Evolutionary conservation across 2,113 vertebrate species (phyloP).

Genomic region (Chloropsis cyanopogon): DNA sequence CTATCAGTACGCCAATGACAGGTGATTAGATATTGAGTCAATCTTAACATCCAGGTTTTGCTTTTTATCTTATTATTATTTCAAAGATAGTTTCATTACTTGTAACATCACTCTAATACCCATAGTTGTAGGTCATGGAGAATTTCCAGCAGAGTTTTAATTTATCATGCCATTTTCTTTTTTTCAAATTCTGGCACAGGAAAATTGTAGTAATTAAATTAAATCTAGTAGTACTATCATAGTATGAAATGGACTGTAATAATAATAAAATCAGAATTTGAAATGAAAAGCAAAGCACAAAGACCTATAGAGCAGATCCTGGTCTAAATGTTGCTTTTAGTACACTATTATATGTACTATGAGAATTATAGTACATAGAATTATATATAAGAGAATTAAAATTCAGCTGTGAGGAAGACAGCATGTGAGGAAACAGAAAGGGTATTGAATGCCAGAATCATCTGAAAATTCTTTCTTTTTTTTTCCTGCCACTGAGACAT

Average conservation of each 20-base stretch:
- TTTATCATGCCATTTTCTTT: not conserved
- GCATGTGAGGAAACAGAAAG: not conserved
- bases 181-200: not conserved
- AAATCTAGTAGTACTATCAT: not conserved
- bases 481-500: not conserved
- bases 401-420: not conserved
- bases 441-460: not conserved
- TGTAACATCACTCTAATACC: not conserved
- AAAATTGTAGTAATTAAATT: not conserved
- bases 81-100: not conserved
- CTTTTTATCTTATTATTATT: conserved; percentile 16
- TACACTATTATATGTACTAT: no score
- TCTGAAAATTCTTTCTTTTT: not conserved
- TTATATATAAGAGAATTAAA: no score
- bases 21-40: not conserved
- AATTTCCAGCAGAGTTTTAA: not conserved
- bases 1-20: not conserved
- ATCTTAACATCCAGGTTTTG: not conserved
- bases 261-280: not conserved
- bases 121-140: not conserved
- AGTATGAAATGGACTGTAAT: not conserved
- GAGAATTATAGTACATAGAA: no score
- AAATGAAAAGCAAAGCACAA: not conserved
- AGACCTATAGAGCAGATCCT: not conserved
- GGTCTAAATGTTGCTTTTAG: not conserved